Evolutionary conservation across 2,113 vertebrate genomes (phyloP).

Genomic region (Trichechus manatus): DNA sequence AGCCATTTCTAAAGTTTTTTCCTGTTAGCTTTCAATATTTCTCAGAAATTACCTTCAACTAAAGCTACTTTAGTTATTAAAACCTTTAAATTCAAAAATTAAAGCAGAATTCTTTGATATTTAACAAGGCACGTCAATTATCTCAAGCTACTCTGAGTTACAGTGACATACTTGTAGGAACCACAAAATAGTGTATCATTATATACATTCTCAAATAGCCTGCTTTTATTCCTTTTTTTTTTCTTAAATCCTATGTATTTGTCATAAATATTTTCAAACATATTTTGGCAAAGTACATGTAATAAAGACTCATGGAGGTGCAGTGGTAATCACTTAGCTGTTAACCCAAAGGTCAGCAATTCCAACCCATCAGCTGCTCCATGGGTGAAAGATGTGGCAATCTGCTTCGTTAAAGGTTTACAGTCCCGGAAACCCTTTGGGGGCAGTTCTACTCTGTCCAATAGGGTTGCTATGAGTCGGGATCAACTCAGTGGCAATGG

Average conservation of each 20-base stretch:
- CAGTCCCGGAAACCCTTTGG: too few relatives aligned
- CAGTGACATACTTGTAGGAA: not conserved
- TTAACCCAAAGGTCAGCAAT: too few relatives aligned
- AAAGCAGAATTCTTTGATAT: not conserved
- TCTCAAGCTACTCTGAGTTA: not conserved
- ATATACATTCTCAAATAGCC: not conserved
- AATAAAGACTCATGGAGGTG: not conserved
- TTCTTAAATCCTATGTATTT: not conserved
- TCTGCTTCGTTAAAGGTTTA: too few relatives aligned
- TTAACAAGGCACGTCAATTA: not conserved
- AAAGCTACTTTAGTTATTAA: conserved; percentile 7
- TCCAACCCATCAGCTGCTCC: too few relatives aligned
- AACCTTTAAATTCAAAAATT: conserved; percentile 21
- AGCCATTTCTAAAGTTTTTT: not conserved
- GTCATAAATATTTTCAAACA: not conserved
- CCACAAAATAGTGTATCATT: not conserved
- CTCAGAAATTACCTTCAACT: not conserved
- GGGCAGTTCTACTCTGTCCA: too few relatives aligned
- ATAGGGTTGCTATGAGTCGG: too few relatives aligned
- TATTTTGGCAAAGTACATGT: not conserved
- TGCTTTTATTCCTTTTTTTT: not conserved
- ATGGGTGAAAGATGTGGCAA: too few relatives aligned
- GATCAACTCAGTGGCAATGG: too few relatives aligned
- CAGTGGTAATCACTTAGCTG: too few relatives aligned
- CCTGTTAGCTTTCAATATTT: not conserved